Base-by-base conservation (phyloP, 2,888 invertebrate genomes). In the Dasypolia templi region DNA sequence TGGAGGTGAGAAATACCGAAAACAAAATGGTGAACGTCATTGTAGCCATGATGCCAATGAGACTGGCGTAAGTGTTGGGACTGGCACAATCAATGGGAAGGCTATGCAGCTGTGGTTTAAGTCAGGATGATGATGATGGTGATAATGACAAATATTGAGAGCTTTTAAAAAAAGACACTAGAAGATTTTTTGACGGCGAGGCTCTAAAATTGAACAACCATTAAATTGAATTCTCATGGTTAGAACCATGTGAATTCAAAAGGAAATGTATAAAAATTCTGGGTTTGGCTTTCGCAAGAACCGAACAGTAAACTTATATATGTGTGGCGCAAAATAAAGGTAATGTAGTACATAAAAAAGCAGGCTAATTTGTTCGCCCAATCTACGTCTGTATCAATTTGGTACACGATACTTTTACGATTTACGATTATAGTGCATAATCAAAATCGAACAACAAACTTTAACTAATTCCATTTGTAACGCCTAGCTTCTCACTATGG, bases 351-450 rank as follows among this genome's bases (percentile, higher is more conserved):
- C 55, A 63, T 79, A 39, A 70, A 72, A 72, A 61, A 29, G 29
- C 35, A 35, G 44, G 11, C 55, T 66, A 72, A 75, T 81, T 70
- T 78, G 70, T 69, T 63, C 73, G 26, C 63, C 55, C 49, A 61
- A 78, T 72, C 49, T 67, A 61, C 29, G 61, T 68, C 49, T 22
- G 26, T 58, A 39, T 42, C n/a, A 9, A 56, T 56, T 63, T 53
- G 61, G 72, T 3, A 35, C 61, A 78, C 75, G 63, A 32, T 14
- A 68, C n/a, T n/a, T n/a, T n/a, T n/a, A n/a, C n/a, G n/a, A n/a
- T n/a, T n/a, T n/a, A n/a, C n/a, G n/a, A n/a, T n/a, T n/a, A n/a
- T n/a, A n/a, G n/a, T n/a, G n/a, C n/a, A n/a, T n/a, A n/a, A n/a
- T n/a, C n/a, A n/a, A n/a, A n/a, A n/a, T n/a, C n/a, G n/a, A n/a